phyloP scores from a whole-genome alignment of 2,888 invertebrate genomes.

The Galeruca laticollis region DNA sequence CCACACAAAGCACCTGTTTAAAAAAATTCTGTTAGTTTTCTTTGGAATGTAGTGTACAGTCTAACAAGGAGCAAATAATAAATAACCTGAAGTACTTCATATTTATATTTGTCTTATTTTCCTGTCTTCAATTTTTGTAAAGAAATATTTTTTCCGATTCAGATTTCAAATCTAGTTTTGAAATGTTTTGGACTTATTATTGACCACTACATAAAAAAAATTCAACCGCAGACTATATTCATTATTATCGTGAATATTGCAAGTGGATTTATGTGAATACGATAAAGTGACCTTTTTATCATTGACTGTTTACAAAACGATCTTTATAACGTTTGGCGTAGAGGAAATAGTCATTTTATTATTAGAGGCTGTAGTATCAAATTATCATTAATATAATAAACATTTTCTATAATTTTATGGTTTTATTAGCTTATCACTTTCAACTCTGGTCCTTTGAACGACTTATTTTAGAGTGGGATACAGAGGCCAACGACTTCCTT shows the following conservation, averaged over 20 bases:
- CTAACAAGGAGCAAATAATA: too few relatives aligned
- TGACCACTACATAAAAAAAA: neutral
- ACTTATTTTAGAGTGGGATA: conserved; percentile 54
- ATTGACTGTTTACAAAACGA: conserved; percentile 2
- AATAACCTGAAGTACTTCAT: too few relatives aligned
- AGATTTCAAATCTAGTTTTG: too few relatives aligned
- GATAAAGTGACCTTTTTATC: conserved; percentile 20
- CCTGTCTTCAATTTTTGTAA: too few relatives aligned
- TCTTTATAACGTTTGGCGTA: conserved; percentile 1
- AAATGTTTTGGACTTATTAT: too few relatives aligned
- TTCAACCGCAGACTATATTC: neutral
- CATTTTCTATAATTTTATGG: conserved; percentile 33
- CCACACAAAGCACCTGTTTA: too few relatives aligned
- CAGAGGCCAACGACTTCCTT: conserved; percentile 58
- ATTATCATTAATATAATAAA: conserved; percentile 26
- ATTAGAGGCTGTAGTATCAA: conserved; percentile 1
- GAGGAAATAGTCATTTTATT: conserved; percentile 29
- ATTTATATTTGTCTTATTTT: too few relatives aligned
- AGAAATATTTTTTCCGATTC: too few relatives aligned
- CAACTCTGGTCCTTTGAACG: conserved; percentile 38
- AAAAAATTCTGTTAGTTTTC: too few relatives aligned
- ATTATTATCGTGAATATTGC: neutral
- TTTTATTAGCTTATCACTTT: conserved; percentile 36
- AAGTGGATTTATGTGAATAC: neutral
- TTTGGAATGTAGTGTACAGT: too few relatives aligned